Evolutionary conservation across 2,888 invertebrate species (phyloP).

Genomic region (Lepas anatifera): DNA sequence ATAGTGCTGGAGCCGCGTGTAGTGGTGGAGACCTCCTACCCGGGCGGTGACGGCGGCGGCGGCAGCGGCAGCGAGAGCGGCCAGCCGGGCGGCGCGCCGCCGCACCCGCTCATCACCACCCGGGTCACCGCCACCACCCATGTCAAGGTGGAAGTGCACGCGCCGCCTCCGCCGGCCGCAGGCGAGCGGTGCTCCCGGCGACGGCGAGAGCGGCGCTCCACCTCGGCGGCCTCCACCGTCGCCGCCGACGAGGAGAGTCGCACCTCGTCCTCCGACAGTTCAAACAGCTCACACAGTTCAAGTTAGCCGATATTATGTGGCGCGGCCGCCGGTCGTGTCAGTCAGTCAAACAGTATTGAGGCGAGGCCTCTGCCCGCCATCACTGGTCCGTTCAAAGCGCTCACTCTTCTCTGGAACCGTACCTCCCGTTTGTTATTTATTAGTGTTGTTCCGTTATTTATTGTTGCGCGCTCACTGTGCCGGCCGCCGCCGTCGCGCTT

Average conservation of each 20-base stretch:
- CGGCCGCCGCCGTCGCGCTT: too few relatives aligned
- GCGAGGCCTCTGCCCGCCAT: neutral
- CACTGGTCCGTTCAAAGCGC: constrained; percentile 1
- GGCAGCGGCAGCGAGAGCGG: constrained; percentile 26
- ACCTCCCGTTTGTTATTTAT: constrained; percentile 12
- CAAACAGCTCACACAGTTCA: constrained; percentile 7
- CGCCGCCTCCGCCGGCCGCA: neutral
- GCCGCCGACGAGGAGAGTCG: constrained; percentile 1
- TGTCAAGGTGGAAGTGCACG: constrained; percentile 83
- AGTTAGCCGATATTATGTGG: constrained; percentile 3
- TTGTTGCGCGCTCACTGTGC: neutral
- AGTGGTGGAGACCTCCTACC: constrained; percentile 72
- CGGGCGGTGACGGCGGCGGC: constrained; percentile 1
- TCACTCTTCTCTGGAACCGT: constrained; percentile 9
- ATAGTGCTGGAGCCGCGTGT: constrained; percentile 88
- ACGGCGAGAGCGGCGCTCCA: neutral
- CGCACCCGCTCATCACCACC: neutral
- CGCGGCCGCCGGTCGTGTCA: neutral
- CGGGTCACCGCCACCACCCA: constrained; percentile 93
- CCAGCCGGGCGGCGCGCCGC: constrained; percentile 22
- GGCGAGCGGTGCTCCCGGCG: neutral
- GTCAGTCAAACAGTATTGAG: constrained; percentile 3
- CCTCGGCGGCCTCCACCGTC: neutral
- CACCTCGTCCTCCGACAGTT: constrained; percentile 1
- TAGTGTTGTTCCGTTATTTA: constrained; percentile 10